phyloP scores from a whole-genome alignment of 2,888 invertebrate species.

The Acronicta leporina region DNA sequence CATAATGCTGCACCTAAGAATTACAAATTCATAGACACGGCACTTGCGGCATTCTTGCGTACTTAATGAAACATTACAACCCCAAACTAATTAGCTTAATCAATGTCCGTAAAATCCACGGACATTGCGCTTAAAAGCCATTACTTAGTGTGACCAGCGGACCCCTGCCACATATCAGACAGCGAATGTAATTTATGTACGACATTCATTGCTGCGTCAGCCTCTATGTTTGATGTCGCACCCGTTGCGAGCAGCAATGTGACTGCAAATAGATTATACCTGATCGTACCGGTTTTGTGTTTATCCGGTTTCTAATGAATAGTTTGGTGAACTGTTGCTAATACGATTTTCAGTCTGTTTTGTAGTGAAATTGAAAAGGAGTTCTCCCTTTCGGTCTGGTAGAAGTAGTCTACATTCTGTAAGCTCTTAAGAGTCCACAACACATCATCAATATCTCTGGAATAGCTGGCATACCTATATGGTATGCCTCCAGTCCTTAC shows the following conservation, averaged over 20 bases:
- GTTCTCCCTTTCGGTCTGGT: too few species aligned
- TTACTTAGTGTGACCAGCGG: constrained; percentile 58
- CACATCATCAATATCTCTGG: too few species aligned
- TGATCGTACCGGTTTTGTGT: constrained; percentile 36
- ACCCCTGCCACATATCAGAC: constrained; percentile 62
- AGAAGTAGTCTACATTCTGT: too few species aligned
- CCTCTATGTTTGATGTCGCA: constrained; percentile 64
- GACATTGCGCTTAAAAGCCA: constrained; percentile 55
- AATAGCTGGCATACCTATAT: too few species aligned
- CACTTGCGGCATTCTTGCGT: not conserved
- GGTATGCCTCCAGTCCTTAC: too few species aligned
- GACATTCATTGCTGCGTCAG: constrained; percentile 74
- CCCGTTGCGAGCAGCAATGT: constrained; percentile 60
- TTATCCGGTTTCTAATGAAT: constrained; percentile 12
- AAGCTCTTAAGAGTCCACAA: too few species aligned
- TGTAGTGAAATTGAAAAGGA: too few species aligned
- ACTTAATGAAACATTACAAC: constrained; percentile 28
- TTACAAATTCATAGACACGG: not conserved
- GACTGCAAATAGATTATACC: constrained; percentile 63
- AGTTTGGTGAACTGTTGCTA: constrained; percentile 7
- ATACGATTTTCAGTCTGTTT: too few species aligned
- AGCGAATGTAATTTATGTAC: constrained; percentile 68
- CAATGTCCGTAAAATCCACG: constrained; percentile 54
- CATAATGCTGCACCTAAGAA: not conserved
- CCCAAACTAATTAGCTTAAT: constrained; percentile 45